Base-by-base conservation (phyloP, 2,888 invertebrate genomes). In the Pristionchus entomophagus region DNA sequence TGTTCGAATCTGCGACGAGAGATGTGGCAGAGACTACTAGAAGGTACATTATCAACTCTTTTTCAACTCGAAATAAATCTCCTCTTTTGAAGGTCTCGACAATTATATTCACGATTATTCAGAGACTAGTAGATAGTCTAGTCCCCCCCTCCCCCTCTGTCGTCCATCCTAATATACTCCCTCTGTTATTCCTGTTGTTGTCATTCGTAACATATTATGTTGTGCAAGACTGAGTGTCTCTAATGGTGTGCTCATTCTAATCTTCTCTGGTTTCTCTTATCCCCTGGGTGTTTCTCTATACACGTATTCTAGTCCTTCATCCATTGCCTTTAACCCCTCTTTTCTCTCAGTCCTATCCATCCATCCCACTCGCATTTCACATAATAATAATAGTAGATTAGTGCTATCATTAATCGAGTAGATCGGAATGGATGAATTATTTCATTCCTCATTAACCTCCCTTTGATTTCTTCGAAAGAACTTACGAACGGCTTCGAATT, bases 1-100 rank as follows among this genome's bases (percentile, higher is more conserved):
- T 90, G 86, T 85, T 90, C 53, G 90, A 90, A 65, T 84, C 87
- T 12, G 88, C 89, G 2, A 89, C 89, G 3, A 88, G 89, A 6
- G 90, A 90, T 86, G 90, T 89, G 38, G 88, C 89, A 38, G 89
- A 89, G 85, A 88, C 89, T n/a, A 88, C 89, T 17, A 69, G 89
- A 86, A 90, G n/a, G n/a, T n/a, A n/a, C n/a, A n/a, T n/a, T n/a
- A n/a, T n/a, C n/a, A n/a, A n/a, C n/a, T n/a, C n/a, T n/a, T n/a
- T n/a, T n/a, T n/a, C n/a, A n/a, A n/a, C n/a, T n/a, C n/a, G n/a
- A n/a, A n/a, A n/a, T n/a, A n/a, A n/a, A n/a, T n/a, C n/a, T n/a
- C n/a, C n/a, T n/a, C n/a, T n/a, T n/a, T n/a, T n/a, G n/a, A n/a
- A n/a, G 90, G 90, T 90, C 89, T 17, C 45, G 84, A 19, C 65